Base-by-base conservation (phyloP, 2,888 invertebrate genomes). In the Leucoma salicis region DNA sequence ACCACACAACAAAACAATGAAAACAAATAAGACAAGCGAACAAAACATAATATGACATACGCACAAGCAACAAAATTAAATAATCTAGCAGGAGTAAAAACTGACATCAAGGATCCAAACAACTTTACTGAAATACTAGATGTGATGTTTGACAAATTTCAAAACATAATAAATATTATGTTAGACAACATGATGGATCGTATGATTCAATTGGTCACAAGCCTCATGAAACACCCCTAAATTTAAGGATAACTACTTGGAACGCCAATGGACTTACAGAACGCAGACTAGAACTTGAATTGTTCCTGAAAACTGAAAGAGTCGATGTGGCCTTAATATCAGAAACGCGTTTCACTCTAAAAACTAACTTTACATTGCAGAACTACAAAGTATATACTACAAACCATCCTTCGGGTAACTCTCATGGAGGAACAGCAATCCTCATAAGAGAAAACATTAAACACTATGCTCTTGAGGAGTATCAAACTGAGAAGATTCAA, bases 211-310 rank as follows among this genome's bases (percentile, higher is more conserved):
- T 14, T 31, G 2, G 14, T 31, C 8, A 14, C 31, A 31, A 31
- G 31, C 31, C 14, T 31, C 35, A 21, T 13, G 2, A 31, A 14
- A 41, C 14, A 35, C 21, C 35, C 18, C 29, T 21, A 41, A 31
- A 18, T 13, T 35, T 41, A 21, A 41, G 29, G 24, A 41, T 31
- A n/a, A 24, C 11, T 28, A 39, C 33, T 21, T 38, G 31, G 33
- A 27, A 33, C 16, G 39, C 39, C 39, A 39, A 39, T n/a, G 27
- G 39, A 13, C 13, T 33, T 14, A 39, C 33, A 11, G 39, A 39
- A 8, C 32, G 39, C 3, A 2, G 28, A 27, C 39, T 5, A 8
- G 33, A 39, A 39, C 16, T 39, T 39, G 32, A 39, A 25, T 12
- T 39, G 1, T 25, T 33, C 16, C 10, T 36, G 15, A 28, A 36